Evolutionary conservation across 2,113 vertebrate genomes (phyloP).

Genomic region (Potamarius usumacintae): DNA sequence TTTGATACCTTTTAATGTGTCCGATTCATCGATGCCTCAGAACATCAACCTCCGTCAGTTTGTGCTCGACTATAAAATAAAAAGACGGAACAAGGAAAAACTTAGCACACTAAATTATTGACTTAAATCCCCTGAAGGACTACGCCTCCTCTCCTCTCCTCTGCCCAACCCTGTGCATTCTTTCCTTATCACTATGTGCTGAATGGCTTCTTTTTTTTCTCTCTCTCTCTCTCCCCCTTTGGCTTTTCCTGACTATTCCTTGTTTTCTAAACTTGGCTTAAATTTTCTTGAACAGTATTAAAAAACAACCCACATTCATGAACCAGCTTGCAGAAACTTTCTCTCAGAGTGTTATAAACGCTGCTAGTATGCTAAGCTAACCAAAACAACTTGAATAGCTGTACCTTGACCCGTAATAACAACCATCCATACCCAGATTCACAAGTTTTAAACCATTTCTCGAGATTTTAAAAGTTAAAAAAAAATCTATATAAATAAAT

Average conservation of each 20-base stretch:
- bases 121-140: neutral
- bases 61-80: conserved; percentile 7
- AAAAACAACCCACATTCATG: neutral
- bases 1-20: conserved; percentile 32
- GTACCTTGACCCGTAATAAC: conserved; percentile 14
- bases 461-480: neutral
- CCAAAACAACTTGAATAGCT: neutral
- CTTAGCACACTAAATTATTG: neutral
- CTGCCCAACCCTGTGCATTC: conserved; percentile 11
- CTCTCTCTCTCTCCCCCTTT: rapidly evolving
- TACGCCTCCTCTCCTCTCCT: neutral
- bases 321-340: neutral
- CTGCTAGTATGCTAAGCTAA: conserved; percentile 8
- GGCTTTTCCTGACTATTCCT: neutral
- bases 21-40: conserved; percentile 33
- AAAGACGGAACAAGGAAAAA: neutral
- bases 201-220: neutral
- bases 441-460: neutral
- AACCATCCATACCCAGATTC: neutral
- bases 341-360: neutral
- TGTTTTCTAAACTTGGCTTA: neutral
- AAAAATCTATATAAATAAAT: too few relatives aligned
- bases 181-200: neutral
- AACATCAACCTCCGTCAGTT: neutral
- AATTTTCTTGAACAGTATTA: neutral